Percentiles rank a stretch among this genome's conserved stretches.
phyloP scores from a whole-genome alignment of 2,113 vertebrate genomes.

The Gnathonemus longibarbis region DNA sequence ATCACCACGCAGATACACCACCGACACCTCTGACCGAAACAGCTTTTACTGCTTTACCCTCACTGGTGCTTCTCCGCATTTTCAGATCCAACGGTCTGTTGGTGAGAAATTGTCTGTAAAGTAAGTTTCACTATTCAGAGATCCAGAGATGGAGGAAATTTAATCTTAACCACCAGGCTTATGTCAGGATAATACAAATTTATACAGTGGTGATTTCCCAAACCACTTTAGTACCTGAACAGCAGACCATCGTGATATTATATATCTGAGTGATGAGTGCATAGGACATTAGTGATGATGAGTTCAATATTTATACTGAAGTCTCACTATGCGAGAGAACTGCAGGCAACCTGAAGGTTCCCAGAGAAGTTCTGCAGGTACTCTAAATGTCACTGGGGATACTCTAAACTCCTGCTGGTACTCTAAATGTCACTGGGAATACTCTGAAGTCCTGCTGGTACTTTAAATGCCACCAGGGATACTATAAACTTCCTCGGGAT shows the following conservation, averaged over 20 bases:
- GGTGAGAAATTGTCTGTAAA: neutral
- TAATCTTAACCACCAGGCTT: neutral
- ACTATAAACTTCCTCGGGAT: neutral
- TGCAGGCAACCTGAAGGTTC: neutral
- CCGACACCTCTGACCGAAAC: neutral
- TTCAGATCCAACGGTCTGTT: neutral
- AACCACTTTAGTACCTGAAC: slow-evolving; percentile 28
- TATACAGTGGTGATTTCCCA: slow-evolving; percentile 26
- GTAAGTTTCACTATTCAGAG: neutral
- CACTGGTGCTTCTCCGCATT: neutral
- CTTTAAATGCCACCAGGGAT: no score
- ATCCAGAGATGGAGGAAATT: neutral
- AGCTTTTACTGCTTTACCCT: neutral
- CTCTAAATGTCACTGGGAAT: neutral
- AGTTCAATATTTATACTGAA: slow-evolving; percentile 14
- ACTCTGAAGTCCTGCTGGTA: no score
- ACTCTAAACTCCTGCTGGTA: neutral
- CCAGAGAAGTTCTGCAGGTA: neutral
- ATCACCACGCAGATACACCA: neutral
- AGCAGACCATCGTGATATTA: slow-evolving; percentile 15
- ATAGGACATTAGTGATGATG: slow-evolving; percentile 1
- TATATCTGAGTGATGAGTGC: slow-evolving; percentile 10
- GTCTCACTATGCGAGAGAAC: neutral
- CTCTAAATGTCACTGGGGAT: neutral
- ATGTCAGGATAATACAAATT: slow-evolving; percentile 19